Conservation (phyloP, 2,113 vertebrate species). For the Scortum barcoo region DNA sequence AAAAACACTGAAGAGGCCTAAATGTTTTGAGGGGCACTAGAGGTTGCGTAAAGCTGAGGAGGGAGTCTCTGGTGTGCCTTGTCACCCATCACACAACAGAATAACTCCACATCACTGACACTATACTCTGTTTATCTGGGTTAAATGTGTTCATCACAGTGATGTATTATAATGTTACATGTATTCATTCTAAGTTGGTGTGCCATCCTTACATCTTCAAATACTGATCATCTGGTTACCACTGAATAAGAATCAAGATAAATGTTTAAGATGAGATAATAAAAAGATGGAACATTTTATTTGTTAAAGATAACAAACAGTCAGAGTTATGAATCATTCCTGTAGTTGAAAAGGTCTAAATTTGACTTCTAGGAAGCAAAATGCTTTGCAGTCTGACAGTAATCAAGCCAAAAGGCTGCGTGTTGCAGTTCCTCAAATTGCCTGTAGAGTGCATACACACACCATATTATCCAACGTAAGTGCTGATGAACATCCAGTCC, state of each 20-base stretch:
- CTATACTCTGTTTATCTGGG: too few species aligned
- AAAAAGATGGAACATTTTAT: neutral
- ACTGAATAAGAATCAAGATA: neutral
- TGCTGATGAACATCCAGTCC: neutral
- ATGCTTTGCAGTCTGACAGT: neutral
- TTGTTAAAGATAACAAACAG: neutral
- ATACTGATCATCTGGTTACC: neutral
- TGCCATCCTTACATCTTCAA: neutral
- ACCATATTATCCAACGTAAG: neutral
- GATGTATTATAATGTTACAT: too few species aligned
- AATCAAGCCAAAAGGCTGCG: neutral
- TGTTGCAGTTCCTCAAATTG: constrained; percentile 21
- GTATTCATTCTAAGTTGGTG: too few species aligned
- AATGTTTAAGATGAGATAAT: neutral
- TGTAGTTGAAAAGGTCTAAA: neutral
- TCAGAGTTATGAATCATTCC: neutral
- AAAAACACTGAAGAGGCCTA: too few species aligned
- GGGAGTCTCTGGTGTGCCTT: too few species aligned
- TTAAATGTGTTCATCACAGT: too few species aligned
- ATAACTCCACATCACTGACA: too few species aligned
- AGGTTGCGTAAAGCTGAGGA: too few species aligned
- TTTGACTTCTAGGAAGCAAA: neutral
- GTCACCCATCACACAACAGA: too few species aligned
- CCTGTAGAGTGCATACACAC: constrained; percentile 46
- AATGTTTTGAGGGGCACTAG: too few species aligned